These are phyloP conservation scores for Ceratitis capitata DNA, from an alignment of 1,140 invertebrate species.

Conservation along the genomic window DNA sequence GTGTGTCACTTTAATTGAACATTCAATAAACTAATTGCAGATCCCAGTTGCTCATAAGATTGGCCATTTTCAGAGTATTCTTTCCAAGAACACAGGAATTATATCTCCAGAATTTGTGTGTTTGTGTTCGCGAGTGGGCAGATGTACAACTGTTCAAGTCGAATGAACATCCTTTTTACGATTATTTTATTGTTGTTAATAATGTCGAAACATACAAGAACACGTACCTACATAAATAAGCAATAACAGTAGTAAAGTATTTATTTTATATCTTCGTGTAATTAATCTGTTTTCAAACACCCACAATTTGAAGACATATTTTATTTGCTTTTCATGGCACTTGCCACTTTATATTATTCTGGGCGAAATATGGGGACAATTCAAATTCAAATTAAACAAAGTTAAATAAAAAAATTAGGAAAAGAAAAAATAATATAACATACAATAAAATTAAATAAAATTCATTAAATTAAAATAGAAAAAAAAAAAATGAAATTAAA, in stretches of 20 bases:
- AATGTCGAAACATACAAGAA: not conserved
- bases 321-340: not conserved
- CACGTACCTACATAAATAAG: not conserved
- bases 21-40: not conserved
- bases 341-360: not conserved
- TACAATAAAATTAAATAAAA: no score
- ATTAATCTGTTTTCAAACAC: slow-evolving; percentile 18
- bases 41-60: not conserved
- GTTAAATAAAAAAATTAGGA: no score
- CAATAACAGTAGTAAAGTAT: no score
- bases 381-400: no score
- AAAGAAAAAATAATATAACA: no score
- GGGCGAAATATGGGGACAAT: no score
- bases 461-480: no score
- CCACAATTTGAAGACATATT: slow-evolving; percentile 4
- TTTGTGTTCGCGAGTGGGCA: not conserved
- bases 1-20: slow-evolving; percentile 6
- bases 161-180: not conserved
- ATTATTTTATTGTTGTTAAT: not conserved
- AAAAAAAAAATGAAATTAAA: no score
- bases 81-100: not conserved
- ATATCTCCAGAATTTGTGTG: no score
- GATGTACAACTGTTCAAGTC: not conserved
- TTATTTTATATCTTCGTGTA: not conserved
- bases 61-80: not conserved